A percentile compares a stretch with the other conserved stretches of the same genome.
Evolutionary conservation across 1,140 invertebrate species (phyloP).

Genomic region (Pseudomyrmex pallidus): DNA sequence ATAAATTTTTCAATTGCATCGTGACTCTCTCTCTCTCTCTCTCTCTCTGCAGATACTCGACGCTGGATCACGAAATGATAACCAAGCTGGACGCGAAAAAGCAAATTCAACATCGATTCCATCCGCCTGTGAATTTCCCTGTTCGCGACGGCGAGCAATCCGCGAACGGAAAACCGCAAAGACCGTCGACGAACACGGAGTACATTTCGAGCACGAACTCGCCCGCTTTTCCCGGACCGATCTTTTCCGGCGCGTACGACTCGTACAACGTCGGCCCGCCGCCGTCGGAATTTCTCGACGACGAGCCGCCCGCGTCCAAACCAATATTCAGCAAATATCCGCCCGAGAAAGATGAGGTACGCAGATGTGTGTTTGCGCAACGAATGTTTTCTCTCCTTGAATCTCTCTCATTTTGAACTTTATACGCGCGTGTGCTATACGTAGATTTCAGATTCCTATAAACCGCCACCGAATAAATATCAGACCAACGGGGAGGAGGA

Average conservation of each 20-base stretch:
- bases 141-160: slow-evolving; percentile 27
- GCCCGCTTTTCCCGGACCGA: slow-evolving; percentile 42
- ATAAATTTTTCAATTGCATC: no score
- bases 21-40: no score
- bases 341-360: slow-evolving; percentile 23
- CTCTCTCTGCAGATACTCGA: slow-evolving; percentile 74
- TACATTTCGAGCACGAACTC: slow-evolving; percentile 30
- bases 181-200: slow-evolving; percentile 49
- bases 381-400: not conserved
- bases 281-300: slow-evolving; percentile 37
- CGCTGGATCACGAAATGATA: slow-evolving; percentile 75
- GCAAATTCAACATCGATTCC: slow-evolving; percentile 79
- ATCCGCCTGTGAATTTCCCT: slow-evolving; percentile 77
- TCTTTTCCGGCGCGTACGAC: slow-evolving; percentile 46
- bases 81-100: slow-evolving; percentile 72
- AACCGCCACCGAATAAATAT: slow-evolving; percentile 58
- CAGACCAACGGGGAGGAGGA: slow-evolving; percentile 38
- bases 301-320: slow-evolving; percentile 63
- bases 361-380: not conserved
- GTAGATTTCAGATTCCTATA: slow-evolving; percentile 60
- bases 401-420: not conserved
- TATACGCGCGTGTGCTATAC: not conserved
- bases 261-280: slow-evolving; percentile 14
- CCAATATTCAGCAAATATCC: slow-evolving; percentile 50
- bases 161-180: slow-evolving; percentile 49